Base-by-base conservation (phyloP, 2,888 invertebrate species). In the Rhagonycha lutea region DNA sequence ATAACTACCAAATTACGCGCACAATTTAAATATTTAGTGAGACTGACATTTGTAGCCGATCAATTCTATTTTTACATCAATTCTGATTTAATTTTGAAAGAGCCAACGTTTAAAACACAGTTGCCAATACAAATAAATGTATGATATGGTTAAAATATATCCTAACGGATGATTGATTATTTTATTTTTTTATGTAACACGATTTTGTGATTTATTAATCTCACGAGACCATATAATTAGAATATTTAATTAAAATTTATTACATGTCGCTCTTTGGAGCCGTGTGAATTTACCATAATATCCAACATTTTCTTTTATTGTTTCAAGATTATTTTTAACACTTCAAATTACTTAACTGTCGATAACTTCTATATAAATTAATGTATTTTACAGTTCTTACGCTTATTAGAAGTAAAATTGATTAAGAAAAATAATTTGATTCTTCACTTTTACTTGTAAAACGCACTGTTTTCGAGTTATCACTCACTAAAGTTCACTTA, bases 41-140 rank as follows among this genome's bases (percentile, higher is more conserved):
- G 23, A 68, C 28, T 71, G 70, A 73, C 75, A 78, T 78, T 78
- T 78, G 78, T 78, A 73, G 65, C 68, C 74, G 69, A 78, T 76
- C 73, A 73, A 76, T 72, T 68, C 74, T 77, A 77, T 77, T 77
- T 77, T 77, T 78, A 79, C 63, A 77, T 74, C 79, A 77, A 79
- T 78, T 76, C 77, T 76, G 77, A 72, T 79, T 76, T 77, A 74
- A 72, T 77, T 68, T 73, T 26, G 60, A 72, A 62, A 69, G 77
- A 77, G 77, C 77, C 70, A 61, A 77, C 62, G 73, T 73, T 76
- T 72, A 29, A 69, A 69, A 60, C 63, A 72, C 69, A 65, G 72
- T 60, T 79, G 79, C 79, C 79, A 79, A 79, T 78, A 71, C 62
- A 78, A 79, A 78, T 78, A 79, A 73, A 67, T 76, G 70, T 76